These are phyloP conservation scores for Pluvialis apricaria DNA, from an alignment of 2,113 vertebrate genomes.

Conservation along the genomic window DNA sequence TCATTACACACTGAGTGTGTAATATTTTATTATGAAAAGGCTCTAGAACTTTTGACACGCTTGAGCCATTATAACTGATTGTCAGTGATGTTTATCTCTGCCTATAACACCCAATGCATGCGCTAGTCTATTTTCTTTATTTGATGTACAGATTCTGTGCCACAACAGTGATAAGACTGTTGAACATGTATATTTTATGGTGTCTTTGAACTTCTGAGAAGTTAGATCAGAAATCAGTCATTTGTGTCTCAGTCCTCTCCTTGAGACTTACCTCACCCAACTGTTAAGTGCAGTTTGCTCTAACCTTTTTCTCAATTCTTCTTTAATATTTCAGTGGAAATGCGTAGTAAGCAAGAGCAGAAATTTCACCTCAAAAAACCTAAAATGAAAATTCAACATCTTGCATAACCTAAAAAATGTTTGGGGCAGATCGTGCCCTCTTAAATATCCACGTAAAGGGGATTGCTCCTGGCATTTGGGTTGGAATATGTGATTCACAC, in stretches of 20 bases:
- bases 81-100: conserved; percentile 1
- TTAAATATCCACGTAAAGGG: background rate
- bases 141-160: background rate
- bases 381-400: background rate
- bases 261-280: background rate
- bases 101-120: conserved; percentile 14
- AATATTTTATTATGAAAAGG: conserved; percentile 47
- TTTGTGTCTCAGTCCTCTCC: background rate
- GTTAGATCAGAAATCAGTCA: background rate
- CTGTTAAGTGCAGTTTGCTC: background rate
- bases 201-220: background rate
- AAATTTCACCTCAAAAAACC: background rate
- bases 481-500: background rate
- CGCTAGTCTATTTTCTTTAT: background rate
- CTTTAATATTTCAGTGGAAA: background rate
- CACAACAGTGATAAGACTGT: background rate
- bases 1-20: conserved; percentile 60
- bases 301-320: background rate
- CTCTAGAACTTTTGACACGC: conserved; percentile 17
- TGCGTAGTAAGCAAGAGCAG: background rate
- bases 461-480: background rate
- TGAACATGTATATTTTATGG: background rate
- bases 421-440: background rate
- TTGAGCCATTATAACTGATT: background rate
- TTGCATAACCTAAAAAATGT: background rate